Evolutionary conservation across 2,797 vertebrate species (phyloP).

Genomic region (Bovichtus diacanthus): DNA sequence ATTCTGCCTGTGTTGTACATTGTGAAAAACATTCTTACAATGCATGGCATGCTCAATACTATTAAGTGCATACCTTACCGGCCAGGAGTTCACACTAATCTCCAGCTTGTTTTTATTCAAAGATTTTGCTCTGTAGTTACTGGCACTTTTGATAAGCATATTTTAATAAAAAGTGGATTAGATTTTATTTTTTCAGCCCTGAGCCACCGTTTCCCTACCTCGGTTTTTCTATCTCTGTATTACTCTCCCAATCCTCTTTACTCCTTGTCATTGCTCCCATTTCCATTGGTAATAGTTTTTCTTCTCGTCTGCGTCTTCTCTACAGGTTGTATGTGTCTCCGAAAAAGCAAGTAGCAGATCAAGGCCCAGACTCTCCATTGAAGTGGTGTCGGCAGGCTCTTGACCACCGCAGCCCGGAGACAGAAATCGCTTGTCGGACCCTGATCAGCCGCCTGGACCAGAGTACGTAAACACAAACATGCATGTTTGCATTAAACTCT

Average conservation of each 20-base stretch:
- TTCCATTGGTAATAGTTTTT: background rate
- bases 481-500: background rate
- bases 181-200: background rate
- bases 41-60: background rate
- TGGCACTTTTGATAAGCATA: conserved; percentile 7
- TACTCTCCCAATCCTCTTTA: background rate
- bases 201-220: background rate
- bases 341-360: conserved; percentile 85
- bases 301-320: conserved; percentile 39
- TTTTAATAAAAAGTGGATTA: conserved; percentile 45
- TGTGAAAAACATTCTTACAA: conserved; percentile 7
- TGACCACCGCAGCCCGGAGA: conserved; percentile 92
- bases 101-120: conserved; percentile 24
- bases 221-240: background rate
- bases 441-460: conserved; percentile 91
- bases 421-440: conserved; percentile 91
- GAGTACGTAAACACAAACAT: conserved; percentile 77
- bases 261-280: background rate
- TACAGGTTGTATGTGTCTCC: conserved; percentile 92
- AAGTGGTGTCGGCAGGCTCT: conserved; percentile 93
- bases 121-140: conserved; percentile 13
- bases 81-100: conserved; percentile 29
- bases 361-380: conserved; percentile 86
- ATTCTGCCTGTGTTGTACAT: background rate
- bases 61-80: conserved; percentile 20